Percentiles rank a stretch among this genome's conserved stretches.
These are phyloP conservation scores for Drosophila arawakana DNA, from an alignment of 1,140 invertebrate genomes.

Conservation along the genomic window DNA sequence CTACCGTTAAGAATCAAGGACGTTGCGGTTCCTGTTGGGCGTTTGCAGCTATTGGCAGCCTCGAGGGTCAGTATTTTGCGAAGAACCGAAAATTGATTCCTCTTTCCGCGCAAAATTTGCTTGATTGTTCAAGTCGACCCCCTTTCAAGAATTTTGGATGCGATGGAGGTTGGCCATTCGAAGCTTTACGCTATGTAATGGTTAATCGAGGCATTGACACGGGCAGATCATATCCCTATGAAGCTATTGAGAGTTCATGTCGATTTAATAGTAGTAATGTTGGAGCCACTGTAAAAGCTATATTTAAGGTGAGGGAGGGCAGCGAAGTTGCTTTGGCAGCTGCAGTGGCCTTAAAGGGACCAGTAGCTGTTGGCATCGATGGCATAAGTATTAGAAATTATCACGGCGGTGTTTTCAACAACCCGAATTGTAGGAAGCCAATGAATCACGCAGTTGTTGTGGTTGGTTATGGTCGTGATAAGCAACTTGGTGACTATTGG, in stretches of 20 bases:
- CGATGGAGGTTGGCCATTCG: conserved; percentile 89
- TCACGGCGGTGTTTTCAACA: not conserved
- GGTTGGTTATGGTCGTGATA: conserved; percentile 91
- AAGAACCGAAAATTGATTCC: conserved; percentile 88
- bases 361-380: conserved; percentile 14
- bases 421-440: conserved; percentile 55
- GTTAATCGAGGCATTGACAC: conserved; percentile 91
- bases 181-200: conserved; percentile 91
- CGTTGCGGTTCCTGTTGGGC: conserved; percentile 96
- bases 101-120: conserved; percentile 94
- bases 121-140: conserved; percentile 91
- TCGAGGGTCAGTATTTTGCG: conserved; percentile 90
- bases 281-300: conserved; percentile 15
- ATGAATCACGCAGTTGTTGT: conserved; percentile 86
- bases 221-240: conserved; percentile 89
- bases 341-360: conserved; percentile 66
- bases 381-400: not conserved
- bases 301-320: conserved; percentile 87
- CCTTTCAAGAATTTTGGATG: conserved; percentile 93
- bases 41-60: conserved; percentile 93
- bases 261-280: conserved; percentile 10
- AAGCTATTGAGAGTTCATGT: conserved; percentile 86
- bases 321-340: conserved; percentile 88
- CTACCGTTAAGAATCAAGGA: conserved; percentile 90
- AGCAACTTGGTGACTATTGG: conserved; percentile 86